Base-by-base conservation (phyloP, 2,888 invertebrate species). In the Philereme vetulata region DNA sequence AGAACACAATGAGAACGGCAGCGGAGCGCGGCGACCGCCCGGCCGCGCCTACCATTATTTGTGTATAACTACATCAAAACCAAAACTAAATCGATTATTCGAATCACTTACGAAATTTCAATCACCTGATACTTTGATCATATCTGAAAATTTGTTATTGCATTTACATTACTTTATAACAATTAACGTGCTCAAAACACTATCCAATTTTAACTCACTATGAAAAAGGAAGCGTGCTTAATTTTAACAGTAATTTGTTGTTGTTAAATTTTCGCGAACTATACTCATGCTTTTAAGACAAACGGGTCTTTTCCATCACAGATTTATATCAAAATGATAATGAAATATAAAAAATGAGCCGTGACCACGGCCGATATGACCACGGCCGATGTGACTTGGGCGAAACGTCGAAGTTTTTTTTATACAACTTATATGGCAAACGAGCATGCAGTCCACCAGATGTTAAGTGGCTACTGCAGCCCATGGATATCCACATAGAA, bases 1-100 rank as follows among this genome's bases (percentile, higher is more conserved):
- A 85, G 82, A 80, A 75, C 77, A 91, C 91, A 92, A 92, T 88
- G 85, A 75, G 78, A 76, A 66, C 80, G 80, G 80, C 85, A 84
- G 78, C 78, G 81, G 71, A 84, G 80, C 83, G 85, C 78, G 75
- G 78, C 84, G 76, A 54, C 51, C 51, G 76, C 57, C 51, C 52
- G 59, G 83, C 84, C 88, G 82, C 85, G 75, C 90, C 89, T 81
- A 75, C 82, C 79, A 85, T 88, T 86, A 86, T 90, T 84, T 57
- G 61, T 59, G 56, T 62, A 64, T 62, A 80, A 83, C 77, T 79
- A 75, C 75, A 84, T 84, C 82, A 81, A 82, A 83, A 82, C 76
- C 70, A 65, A 70, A 70, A 66, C 65, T 60, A 58, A 65, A 68
- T 82, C 76, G 80, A 75, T 78, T 72, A 79, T 78, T 78, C 72